Evolutionary conservation across 2,888 invertebrate species (phyloP).

Genomic region (Drosophila quinaria): DNA sequence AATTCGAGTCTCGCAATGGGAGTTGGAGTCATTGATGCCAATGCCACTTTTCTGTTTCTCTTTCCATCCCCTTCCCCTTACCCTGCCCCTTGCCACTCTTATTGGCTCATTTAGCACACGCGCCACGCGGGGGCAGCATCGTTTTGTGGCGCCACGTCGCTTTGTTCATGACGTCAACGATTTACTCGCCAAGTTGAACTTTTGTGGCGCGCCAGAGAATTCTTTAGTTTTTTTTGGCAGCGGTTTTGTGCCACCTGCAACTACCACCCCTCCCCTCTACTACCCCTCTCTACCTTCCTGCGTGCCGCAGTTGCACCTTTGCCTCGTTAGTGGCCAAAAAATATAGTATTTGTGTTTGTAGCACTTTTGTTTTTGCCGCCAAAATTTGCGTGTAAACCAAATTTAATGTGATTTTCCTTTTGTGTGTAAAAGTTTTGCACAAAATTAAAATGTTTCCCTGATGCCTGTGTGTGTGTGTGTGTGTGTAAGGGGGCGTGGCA

Average conservation of each 20-base stretch:
- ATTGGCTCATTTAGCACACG: conserved; percentile 64
- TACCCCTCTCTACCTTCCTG: neutral
- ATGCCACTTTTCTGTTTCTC: neutral
- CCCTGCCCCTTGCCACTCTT: conserved; percentile 19
- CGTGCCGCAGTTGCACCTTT: neutral
- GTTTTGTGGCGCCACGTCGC: conserved; percentile 35
- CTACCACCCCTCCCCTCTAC: neutral
- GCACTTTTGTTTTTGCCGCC: conserved; percentile 31
- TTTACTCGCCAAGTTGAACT: conserved; percentile 59
- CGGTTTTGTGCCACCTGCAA: conserved; percentile 8
- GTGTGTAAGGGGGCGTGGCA: conserved; percentile 20
- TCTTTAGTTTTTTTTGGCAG: conserved; percentile 29
- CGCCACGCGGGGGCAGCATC: conserved; percentile 8
- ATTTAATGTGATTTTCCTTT: conserved; percentile 36
- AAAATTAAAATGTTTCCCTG: conserved; percentile 31
- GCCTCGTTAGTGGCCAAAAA: conserved; percentile 22
- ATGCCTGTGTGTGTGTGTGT: neutral
- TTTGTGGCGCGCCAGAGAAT: conserved; percentile 45
- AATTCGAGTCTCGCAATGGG: neutral
- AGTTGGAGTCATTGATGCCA: neutral
- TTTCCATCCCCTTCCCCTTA: too few relatives aligned
- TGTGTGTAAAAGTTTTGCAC: conserved; percentile 26
- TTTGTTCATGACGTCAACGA: conserved; percentile 56
- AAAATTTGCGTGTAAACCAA: conserved; percentile 43
- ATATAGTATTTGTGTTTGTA: conserved; percentile 26